Evolutionary conservation across 2,888 invertebrate genomes (phyloP), one percentile per base, ranked within the genome.

Genomic region (Stratiomys singularior): DNA sequence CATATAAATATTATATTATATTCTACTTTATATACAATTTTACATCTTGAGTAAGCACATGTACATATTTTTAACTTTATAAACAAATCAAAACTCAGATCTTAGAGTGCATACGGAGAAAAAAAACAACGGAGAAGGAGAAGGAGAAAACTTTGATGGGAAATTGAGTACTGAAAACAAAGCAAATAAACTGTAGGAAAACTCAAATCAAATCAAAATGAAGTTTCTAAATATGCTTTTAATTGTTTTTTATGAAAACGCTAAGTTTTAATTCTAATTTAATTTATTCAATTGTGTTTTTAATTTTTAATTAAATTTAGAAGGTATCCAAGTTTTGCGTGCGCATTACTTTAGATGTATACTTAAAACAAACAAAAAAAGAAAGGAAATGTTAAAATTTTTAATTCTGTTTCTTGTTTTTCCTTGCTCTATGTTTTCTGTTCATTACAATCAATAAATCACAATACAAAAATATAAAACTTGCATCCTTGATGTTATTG

Each of bases 11-110:
- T 5, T 37, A 37, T 74, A 74, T 71, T 71, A 71, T 74, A 74
- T 58, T 74, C 58, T 60, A 74, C 74, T 74, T 60, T 30, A 23
- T 74, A 58, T 74, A 56, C 56, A 72, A 52, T 46, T 69, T 47
- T 69, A 69, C 25, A 47, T 69, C 25, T 25, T 69, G 30, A 69
- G 47, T 46, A 47, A 69, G 69, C 15, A 52, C 58, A 37, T 74
- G 74, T 74, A 74, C 37, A 74, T 74, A 74, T 74, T 58, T 58
- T 58, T 37, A 58, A 74, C 13, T 23, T 60, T 58, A 60, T 58
- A 67, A 67, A 28, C 11, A 64, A 67, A n/a, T 37, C 60, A 25
- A 37, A 52, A 52, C 52, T 52, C 52, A 52, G 52, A n/a, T 13
- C 52, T 52, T 18, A 52, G 52, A 52, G 52, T 52, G 52, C 52